Conservation (phyloP, 2,888 invertebrate genomes). For the Polyommatus icarus region DNA sequence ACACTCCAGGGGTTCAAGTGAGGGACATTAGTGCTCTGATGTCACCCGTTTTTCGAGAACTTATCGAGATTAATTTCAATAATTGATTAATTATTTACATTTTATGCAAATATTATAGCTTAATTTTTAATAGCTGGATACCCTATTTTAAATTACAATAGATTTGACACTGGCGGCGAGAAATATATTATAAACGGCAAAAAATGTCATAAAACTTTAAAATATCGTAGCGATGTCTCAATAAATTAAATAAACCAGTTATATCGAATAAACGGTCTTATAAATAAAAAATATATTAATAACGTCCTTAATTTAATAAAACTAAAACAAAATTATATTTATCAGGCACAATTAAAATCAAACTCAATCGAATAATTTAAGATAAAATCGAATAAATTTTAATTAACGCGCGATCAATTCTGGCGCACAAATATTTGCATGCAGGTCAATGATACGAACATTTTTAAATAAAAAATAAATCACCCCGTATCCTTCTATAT, state of each 20-base stretch:
- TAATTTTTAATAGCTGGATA: neutral
- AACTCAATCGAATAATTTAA: slow-evolving; percentile 34
- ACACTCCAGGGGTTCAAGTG: slow-evolving; percentile 43
- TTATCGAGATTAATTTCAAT: slow-evolving; percentile 38
- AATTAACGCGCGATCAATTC: slow-evolving; percentile 26
- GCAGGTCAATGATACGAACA: slow-evolving; percentile 22
- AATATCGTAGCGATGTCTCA: neutral
- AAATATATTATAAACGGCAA: neutral
- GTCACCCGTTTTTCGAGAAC: slow-evolving; percentile 42
- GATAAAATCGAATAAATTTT: slow-evolving; percentile 35
- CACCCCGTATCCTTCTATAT: slow-evolving; percentile 48
- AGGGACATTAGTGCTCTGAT: slow-evolving; percentile 43
- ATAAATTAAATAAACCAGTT: neutral
- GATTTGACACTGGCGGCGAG: neutral
- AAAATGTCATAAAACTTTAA: neutral
- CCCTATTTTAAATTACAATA: neutral
- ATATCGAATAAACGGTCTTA: neutral
- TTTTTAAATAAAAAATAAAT: slow-evolving; percentile 45
- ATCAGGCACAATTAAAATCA: slow-evolving; percentile 18
- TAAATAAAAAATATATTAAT: neutral
- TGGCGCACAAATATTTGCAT: slow-evolving; percentile 19
- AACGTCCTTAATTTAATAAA: neutral
- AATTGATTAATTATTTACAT: slow-evolving; percentile 41
- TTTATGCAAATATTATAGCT: slow-evolving; percentile 30
- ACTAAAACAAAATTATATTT: neutral